Base-by-base conservation (phyloP, 2,888 invertebrate genomes). In the Norana najaformis region DNA sequence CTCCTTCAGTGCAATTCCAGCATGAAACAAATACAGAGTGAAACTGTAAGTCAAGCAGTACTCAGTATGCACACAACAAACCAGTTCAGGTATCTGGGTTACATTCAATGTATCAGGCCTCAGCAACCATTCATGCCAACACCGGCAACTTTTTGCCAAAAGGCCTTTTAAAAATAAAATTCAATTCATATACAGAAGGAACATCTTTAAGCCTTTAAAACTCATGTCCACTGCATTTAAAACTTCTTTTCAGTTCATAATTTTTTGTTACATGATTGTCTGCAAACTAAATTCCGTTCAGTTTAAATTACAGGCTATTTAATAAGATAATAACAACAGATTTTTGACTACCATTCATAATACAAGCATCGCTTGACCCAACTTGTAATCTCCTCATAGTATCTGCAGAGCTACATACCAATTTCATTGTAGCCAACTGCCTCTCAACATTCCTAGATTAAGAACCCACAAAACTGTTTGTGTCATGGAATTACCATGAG, bases 401-500 rank as follows among this genome's bases (percentile, higher is more conserved):
- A n/a, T 69, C 69, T 69, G n/a, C 69, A 69, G 69, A 69, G 69
- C 69, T 69, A 69, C 69, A 69, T 8, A 30, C 30, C 30, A 69
- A 53, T n/a, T n/a, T 69, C 30, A 69, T n/a, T n/a, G 69, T 69
- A 69, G 69, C 69, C n/a, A n/a, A n/a, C 0, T 69, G 69, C 69
- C n/a, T 69, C 69, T 69, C 69, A 69, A 69, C 69, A 69, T 69
- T 69, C 69, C 69, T 69, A 69, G n/a, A 69, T 69, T n/a, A 69
- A 30, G n/a, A 69, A 69, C 69, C 69, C 30, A 69, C 69, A 11
- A n/a, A 69, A 69, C 69, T n/a, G 69, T 30, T 30, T n/a, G n/a
- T 30, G 30, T 69, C 69, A 69, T n/a, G 69, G 8, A 20, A 34
- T 47, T 88, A 89, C 90, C 91, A 91, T 83, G 90, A 90, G 82